These are phyloP conservation scores for Pseudococcus longispinus DNA, from an alignment of 2,888 invertebrate genomes.

Conservation along the genomic window DNA sequence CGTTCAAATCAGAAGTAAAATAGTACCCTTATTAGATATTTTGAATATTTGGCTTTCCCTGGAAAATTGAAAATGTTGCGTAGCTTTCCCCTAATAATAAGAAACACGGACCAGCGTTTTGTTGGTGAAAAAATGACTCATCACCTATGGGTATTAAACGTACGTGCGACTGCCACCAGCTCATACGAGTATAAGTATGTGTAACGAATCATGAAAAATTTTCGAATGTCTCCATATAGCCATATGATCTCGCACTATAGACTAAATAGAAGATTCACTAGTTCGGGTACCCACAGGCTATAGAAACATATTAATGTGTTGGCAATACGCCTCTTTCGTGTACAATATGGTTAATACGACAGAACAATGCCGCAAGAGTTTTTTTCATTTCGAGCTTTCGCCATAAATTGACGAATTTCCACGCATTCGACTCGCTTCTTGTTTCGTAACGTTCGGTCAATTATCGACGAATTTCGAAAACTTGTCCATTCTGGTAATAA, in stretches of 20 bases:
- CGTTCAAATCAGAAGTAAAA: too few relatives aligned
- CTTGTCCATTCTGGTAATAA: neutral
- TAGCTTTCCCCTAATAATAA: too few relatives aligned
- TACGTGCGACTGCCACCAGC: neutral
- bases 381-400: neutral
- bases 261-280: neutral
- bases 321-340: neutral
- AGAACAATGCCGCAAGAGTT: neutral
- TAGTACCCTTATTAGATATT: too few relatives aligned
- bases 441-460: neutral
- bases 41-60: too few relatives aligned
- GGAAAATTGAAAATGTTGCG: too few relatives aligned
- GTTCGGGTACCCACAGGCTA: neutral
- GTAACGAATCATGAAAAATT: neutral
- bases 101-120: too few relatives aligned
- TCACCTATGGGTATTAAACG: neutral
- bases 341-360: neutral
- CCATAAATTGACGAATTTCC: neutral
- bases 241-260: neutral
- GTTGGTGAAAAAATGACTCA: neutral
- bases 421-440: neutral
- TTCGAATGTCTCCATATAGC: neutral
- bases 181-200: neutral
- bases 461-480: neutral
- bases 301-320: neutral